phyloP scores from a whole-genome alignment of 2,113 vertebrate genomes.

The Daphoenositta chrysoptera region DNA sequence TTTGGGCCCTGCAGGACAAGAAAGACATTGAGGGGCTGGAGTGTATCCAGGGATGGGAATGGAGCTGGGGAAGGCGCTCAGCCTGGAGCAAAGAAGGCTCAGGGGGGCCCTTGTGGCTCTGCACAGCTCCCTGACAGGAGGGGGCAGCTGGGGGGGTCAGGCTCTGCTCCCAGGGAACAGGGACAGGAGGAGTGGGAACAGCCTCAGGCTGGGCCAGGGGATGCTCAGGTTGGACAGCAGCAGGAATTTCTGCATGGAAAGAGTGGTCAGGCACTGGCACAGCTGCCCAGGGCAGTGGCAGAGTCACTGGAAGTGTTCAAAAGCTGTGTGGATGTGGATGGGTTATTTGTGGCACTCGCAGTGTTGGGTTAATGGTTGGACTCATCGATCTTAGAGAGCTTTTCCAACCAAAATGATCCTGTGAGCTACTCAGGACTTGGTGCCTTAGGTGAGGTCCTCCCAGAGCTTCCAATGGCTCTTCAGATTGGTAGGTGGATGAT shows the following conservation, averaged over 20 bases:
- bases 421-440: not conserved
- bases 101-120: no score
- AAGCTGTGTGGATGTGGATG: not conserved
- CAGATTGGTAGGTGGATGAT: not conserved
- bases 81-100: no score
- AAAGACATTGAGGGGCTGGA: not conserved
- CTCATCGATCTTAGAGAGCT: not conserved
- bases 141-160: not conserved
- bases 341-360: no score
- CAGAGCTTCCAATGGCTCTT: not conserved
- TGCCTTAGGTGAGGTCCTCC: not conserved
- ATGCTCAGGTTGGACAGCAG: not conserved
- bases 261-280: not conserved
- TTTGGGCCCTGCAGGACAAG: not conserved
- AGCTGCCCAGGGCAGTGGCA: not conserved
- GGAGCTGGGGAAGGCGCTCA: not conserved
- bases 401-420: not conserved
- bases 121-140: no score
- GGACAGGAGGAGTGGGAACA: accelerated
- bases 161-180: not conserved
- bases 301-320: not conserved
- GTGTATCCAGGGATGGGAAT: accelerated
- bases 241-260: not conserved
- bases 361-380: not conserved
- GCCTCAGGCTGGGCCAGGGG: not conserved